Base-by-base conservation (phyloP, 23 tunicate species). In the Styela plicata region DNA sequence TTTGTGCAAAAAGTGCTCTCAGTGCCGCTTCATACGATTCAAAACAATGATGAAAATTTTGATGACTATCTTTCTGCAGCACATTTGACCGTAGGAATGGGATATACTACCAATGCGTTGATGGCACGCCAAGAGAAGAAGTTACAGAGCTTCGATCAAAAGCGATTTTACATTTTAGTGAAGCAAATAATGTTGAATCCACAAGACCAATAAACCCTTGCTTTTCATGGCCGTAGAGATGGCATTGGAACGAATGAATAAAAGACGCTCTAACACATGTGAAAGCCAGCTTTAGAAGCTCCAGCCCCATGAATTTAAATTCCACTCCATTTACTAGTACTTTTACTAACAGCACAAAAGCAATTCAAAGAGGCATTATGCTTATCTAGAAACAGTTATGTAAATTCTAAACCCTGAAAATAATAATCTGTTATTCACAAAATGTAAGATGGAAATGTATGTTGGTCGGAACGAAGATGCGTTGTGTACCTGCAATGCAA, bases 381-480 rank as follows among this genome's bases (percentile, higher is more conserved):
- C 17, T 0, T 69, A 73, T 0, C 64, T 91, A 27, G 68, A 74
- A 5, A 74, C 70, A 18, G 79, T n/a, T 83, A 17, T 64, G 79
- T 31, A 35, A 70, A 31, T 74, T 86, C 70, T 86, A 91, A n/a
- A n/a, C 52, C 97, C 97, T 19, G 85, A 74, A 21, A 81, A 91
- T 53, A 31, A 76, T 20, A 77, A 75, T 26, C 77, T 90, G 57
- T 79, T 85, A n/a, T 35, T 88, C 21, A 85, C 87, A 1, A 85
- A 86, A 53, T 82, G 87, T 70, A 73, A 86, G 64, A 62, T 91
- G 33, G 82, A 89, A 69, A 53, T 70, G 22, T 64, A 63, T 33
- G 37, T 83, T 28, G 87, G 87, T 25, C 37, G 74, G 2, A 57
- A 73, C 29, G 82, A 79, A 7, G 88, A 83, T 24, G 97, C 97